These are phyloP conservation scores for Rhea pennata DNA, from an alignment of 2,113 vertebrate species.

Conservation along the genomic window DNA sequence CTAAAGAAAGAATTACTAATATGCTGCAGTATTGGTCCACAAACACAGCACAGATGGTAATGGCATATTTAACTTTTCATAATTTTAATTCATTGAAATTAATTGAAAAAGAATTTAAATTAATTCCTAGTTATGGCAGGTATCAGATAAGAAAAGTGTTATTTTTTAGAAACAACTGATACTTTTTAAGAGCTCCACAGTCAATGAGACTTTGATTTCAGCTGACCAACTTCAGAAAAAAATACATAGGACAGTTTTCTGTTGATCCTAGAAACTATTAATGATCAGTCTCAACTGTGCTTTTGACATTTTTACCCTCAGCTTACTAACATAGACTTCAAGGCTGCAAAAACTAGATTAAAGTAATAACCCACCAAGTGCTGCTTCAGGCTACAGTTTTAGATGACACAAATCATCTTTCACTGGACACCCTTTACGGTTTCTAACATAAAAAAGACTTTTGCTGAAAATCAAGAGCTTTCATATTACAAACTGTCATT, in stretches of 20 bases:
- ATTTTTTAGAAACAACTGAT: neutral
- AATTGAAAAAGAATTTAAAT: neutral
- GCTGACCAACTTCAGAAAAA: neutral
- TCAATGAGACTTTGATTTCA: neutral
- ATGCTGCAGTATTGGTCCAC: neutral
- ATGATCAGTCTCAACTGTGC: conserved; percentile 47
- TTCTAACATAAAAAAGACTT: conserved; percentile 65
- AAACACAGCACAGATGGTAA: neutral
- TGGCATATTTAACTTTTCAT: neutral
- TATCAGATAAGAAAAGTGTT: neutral
- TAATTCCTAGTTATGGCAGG: neutral
- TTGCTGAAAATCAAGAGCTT: conserved; percentile 41
- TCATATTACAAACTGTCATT: conserved; percentile 37
- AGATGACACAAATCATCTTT: conserved; percentile 77
- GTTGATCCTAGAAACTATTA: conserved; percentile 39
- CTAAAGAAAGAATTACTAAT: neutral
- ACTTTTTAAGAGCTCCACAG: neutral
- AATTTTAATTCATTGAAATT: neutral
- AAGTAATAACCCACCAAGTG: conserved; percentile 73
- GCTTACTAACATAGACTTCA: conserved; percentile 68
- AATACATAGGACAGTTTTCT: neutral
- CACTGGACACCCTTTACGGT: conserved; percentile 62
- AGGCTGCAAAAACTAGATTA: conserved; percentile 78
- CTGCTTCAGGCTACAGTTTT: conserved; percentile 71
- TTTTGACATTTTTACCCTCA: conserved; percentile 65